Evolutionary conservation across 2,797 vertebrate genomes (phyloP), one percentile per base, ranked within the genome.

Genomic region (Telmatherina bonti): DNA sequence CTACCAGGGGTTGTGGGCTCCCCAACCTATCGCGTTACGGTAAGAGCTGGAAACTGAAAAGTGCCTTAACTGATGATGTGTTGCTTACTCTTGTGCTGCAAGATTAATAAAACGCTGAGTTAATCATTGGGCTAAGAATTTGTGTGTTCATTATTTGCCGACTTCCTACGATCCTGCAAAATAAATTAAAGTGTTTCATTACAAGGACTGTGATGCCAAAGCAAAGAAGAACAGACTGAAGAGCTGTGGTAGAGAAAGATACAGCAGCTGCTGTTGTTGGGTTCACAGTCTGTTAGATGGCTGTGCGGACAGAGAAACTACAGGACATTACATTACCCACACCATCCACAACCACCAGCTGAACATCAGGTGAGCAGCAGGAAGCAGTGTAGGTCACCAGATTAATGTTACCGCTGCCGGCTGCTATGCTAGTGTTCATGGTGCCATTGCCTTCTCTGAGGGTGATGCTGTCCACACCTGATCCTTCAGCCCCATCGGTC

Each of bases 301-400:
- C 35, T 33, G 0, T 8, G 0, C 11, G 45, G 12, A 64, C 38
- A 38, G 55, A 65, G 75, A 54, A 83, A 36, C 26, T 33, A 22
- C 89, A 91, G 30, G n/a, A 29, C 18, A 24, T 86, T 0, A 79
- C 77, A 1, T 94, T 93, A 18, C 92, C 91, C 20, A 89, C 89
- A 0, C 8, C 63, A 59, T 91, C 87, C 57, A 87, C 85, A 38
- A 52, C 83, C 72, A 79, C 36, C 57, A 92, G 58, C 79, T 88
- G 72, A 61, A 92, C 27, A 0, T 85, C 67, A 6, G 89, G 77
- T 0, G 78, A 82, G 26, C 85, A 89, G 82, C 93, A 94, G 26
- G 88, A 85, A 0, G 87, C 70, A 0, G 3, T 77, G 78, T 93
- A 93, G 58, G 68, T 68, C 18, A 70, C 88, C 66, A 79, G 18